Percentiles rank a stretch among this genome's conserved stretches.
Conservation (phyloP, 2,113 vertebrate species). For the Pachypanchax playfairii region DNA sequence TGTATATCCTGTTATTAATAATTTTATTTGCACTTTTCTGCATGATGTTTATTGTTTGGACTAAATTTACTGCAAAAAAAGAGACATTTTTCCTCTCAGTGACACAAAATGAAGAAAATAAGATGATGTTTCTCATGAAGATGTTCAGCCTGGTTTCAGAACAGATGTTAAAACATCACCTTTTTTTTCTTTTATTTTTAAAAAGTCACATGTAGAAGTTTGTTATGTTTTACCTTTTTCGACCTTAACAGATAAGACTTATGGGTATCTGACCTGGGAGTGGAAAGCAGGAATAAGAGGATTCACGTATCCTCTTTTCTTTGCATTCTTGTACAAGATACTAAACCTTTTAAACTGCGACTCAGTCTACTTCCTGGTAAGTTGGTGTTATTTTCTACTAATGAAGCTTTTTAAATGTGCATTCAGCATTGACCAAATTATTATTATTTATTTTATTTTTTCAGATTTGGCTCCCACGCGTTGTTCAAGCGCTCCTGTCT, state of each 20-base stretch:
- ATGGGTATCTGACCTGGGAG: constrained; percentile 95
- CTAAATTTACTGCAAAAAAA: too few relatives aligned
- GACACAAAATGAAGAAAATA: too few relatives aligned
- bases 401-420: neutral
- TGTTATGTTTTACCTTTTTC: neutral
- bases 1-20: too few relatives aligned
- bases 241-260: constrained; percentile 73
- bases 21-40: too few relatives aligned
- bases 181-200: too few relatives aligned
- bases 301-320: constrained; percentile 88
- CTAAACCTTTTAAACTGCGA: constrained; percentile 84
- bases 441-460: neutral
- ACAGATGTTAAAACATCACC: too few relatives aligned
- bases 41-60: too few relatives aligned
- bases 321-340: constrained; percentile 88
- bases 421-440: neutral
- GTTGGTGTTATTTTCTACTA: constrained; percentile 41
- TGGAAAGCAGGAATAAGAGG: constrained; percentile 89
- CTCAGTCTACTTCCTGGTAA: constrained; percentile 85
- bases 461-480: constrained; percentile 91
- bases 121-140: too few relatives aligned
- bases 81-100: too few relatives aligned
- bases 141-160: too few relatives aligned
- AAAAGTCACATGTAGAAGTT: too few relatives aligned
- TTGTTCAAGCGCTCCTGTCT: constrained; percentile 86